Evolutionary conservation across 2,113 vertebrate species (phyloP), one percentile per base, ranked within the genome.

Genomic region (Amazona vittata): DNA sequence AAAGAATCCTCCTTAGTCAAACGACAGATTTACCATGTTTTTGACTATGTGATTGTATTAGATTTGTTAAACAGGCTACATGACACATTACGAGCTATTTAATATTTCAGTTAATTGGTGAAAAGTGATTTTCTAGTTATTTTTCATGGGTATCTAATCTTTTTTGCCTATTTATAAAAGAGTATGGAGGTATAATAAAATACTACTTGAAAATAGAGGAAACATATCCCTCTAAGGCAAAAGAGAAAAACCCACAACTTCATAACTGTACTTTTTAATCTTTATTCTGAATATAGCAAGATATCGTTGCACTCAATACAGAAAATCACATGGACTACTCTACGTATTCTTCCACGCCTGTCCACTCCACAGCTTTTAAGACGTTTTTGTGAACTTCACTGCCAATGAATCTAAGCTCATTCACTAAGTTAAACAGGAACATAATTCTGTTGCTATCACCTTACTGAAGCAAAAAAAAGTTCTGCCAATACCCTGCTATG

Each of bases 341-440:
- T 76, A 44, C 25, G 15, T 64, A 64, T 67, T 87, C 60, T 55
- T 68, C 35, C 46, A 15, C 1, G 10, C 4, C 24, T 79, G 16
- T n/a, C 17, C 11, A 52, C 28, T 68, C 28, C 87, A 73, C 35
- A 94, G 53, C 37, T 95, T 97, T 95, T 85, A 97, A 96, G 73
- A 96, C 90, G 86, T 60, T 76, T 83, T 44, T 67, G 31, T 76
- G 78, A 90, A 70, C 22, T 39, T 50, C 47, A 57, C 37, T 77
- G 63, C 67, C 78, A 84, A 68, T 96, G 35, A 97, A 93, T 89
- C 85, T 78, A 69, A 69, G 63, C 24, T 55, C 50, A 89, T 89
- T 95, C 50, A 83, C 95, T 90, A 95, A 93, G 69, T 92, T 62
- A 83, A 80, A 90, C 0, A 83, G 28, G 46, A 85, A 93, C 3